Conservation (phyloP, 2,888 invertebrate genomes). For the Nomada lathburiana region DNA sequence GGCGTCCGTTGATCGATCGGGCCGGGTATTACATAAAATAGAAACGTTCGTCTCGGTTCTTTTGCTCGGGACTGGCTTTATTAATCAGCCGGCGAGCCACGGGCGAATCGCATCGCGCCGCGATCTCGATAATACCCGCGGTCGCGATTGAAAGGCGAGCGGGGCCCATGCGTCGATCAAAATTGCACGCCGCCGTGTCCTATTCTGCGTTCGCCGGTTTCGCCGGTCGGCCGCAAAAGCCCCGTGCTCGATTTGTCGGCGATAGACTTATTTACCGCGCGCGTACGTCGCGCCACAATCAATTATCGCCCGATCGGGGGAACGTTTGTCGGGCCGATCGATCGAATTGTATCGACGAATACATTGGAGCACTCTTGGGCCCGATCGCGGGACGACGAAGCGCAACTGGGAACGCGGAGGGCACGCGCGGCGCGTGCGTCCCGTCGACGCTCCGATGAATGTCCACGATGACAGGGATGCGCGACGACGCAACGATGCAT, state of each 20-base stretch:
- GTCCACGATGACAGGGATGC: slow-evolving; percentile 43
- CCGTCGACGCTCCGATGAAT: slow-evolving; percentile 31
- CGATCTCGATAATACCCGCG: too few species aligned
- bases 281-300: neutral
- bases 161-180: slow-evolving; percentile 19
- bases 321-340: slow-evolving; percentile 7
- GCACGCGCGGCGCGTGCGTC: slow-evolving; percentile 65
- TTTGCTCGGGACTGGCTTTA: slow-evolving; percentile 38
- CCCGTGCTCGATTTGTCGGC: slow-evolving; percentile 3
- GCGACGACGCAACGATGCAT: slow-evolving; percentile 56
- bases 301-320: neutral
- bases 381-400: slow-evolving; percentile 38
- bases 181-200: slow-evolving; percentile 9
- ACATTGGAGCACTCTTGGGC: slow-evolving; percentile 46
- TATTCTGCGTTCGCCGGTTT: slow-evolving; percentile 15
- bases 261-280: neutral
- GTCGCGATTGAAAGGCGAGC: neutral
- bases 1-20: slow-evolving; percentile 58
- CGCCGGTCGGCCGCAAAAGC: neutral
- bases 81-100: slow-evolving; percentile 40
- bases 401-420: slow-evolving; percentile 36
- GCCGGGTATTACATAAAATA: slow-evolving; percentile 57
- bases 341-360: slow-evolving; percentile 60
- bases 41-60: slow-evolving; percentile 51
- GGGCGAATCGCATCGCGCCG: neutral